Evolutionary conservation across 1,140 invertebrate species (phyloP).

Genomic region (Aphelenchoides fujianensis): DNA sequence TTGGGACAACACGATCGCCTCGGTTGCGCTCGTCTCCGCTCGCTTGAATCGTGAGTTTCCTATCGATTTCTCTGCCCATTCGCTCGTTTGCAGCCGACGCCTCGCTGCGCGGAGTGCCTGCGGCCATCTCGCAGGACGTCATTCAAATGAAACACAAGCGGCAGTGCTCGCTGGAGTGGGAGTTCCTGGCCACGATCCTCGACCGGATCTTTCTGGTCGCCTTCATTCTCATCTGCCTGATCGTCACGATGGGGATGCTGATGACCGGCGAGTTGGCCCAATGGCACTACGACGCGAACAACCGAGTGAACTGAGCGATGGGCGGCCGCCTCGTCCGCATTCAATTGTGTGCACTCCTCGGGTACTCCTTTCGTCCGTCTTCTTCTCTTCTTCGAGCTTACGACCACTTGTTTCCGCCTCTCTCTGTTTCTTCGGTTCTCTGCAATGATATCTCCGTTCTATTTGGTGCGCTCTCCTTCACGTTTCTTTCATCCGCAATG

Average conservation of each 20-base stretch:
- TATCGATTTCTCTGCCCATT: not conserved
- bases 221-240: constrained; percentile 47
- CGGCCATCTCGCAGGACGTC: constrained; percentile 35
- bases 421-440: too few species aligned
- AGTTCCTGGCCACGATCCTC: constrained; percentile 58
- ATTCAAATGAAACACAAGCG: constrained; percentile 47
- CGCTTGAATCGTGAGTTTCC: constrained; percentile 29
- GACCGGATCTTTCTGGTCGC: constrained; percentile 56
- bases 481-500: not conserved
- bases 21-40: constrained; percentile 20
- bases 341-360: too few species aligned
- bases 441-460: not conserved
- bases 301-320: too few species aligned
- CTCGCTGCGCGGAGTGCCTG: not conserved
- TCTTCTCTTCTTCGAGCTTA: too few species aligned
- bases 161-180: constrained; percentile 59
- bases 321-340: too few species aligned
- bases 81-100: constrained; percentile 4
- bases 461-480: not conserved
- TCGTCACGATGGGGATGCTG: constrained; percentile 59
- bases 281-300: constrained; percentile 43
- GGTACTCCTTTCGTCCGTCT: too few species aligned
- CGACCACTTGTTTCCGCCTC: too few species aligned
- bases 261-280: constrained; percentile 56
- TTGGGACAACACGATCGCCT: constrained; percentile 51